Base-by-base conservation (phyloP, 1,140 invertebrate genomes). In the Cherax quadricarinatus region DNA sequence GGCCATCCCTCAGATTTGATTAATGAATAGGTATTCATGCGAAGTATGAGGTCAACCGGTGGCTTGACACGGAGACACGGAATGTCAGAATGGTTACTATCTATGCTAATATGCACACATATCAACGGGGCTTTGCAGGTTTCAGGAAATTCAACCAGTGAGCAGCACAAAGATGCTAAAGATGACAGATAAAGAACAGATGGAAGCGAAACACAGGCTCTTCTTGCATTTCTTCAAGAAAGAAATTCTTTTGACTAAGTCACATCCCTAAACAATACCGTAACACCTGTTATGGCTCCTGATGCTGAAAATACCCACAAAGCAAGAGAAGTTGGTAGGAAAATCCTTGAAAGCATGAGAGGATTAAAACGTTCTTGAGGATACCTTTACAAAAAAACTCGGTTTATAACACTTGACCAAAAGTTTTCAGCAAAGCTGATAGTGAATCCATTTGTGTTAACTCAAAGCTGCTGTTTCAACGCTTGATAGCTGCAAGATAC, bases 1-100 rank as follows among this genome's bases (percentile, higher is more conserved):
- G 87, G 87, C 30, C 6, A 81, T 5, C 62, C 87, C 30, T 53
- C 75, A 82, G 87, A 89, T 81, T 49, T 89, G 10, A 53, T 80
- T 1, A 89, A 81, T n/a, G 75, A 89, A 18, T 53, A n/a, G 48
- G 41, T 41, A 41, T 41, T 41, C 30, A 41, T 41, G 30, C 30
- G 30, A 41, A 41, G 30, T 41, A 41, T 41, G 10, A 12, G 3
- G 12, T 49, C 49, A 24, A 1, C 75, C 12, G 75, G 78, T n/a
- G 75, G 87, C 48, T 49, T 89, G 16, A 89, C 79, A 21, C n/a
- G 5, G 24, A 78, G 87, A 60, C 51, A 53, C 30, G 30, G 30
- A 41, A 41, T 41, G 30, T 41, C 18, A 9, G 51, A 14, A 16
- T 51, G 82, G 82, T 49, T 84, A 49, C 51, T 84, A 49, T 84